A percentile compares a stretch with the other conserved stretches of the same genome.
Evolutionary conservation across 2,113 vertebrate genomes (phyloP).

Genomic region (Plectropomus leopardus): DNA sequence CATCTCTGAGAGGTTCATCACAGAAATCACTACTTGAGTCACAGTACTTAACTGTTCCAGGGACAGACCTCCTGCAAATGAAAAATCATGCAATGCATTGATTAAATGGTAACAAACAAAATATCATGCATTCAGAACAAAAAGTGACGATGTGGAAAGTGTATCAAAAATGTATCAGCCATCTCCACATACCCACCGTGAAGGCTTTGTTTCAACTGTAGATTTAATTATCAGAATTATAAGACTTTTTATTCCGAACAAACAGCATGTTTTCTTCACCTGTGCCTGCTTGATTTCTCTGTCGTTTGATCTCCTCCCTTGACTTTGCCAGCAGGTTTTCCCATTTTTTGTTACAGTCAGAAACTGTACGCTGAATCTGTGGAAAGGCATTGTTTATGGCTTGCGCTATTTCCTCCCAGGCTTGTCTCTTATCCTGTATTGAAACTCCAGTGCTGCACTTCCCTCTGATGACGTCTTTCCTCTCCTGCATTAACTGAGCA

Average conservation of each 20-base stretch:
- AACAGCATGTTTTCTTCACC: conserved; percentile 19
- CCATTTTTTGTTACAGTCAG: conserved; percentile 76
- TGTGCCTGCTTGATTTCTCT: conserved; percentile 50
- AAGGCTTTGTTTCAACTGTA: neutral
- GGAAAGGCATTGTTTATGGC: conserved; percentile 68
- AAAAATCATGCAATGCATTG: neutral
- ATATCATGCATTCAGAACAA: neutral
- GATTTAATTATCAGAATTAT: conserved; percentile 12
- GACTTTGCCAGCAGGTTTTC: conserved; percentile 74
- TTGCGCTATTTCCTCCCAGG: conserved; percentile 67
- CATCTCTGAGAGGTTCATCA: conserved; percentile 66
- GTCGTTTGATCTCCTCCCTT: conserved; percentile 68
- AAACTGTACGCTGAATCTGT: conserved; percentile 61
- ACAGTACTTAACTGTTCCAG: conserved; percentile 60
- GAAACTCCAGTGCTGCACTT: conserved; percentile 61
- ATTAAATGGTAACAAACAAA: neutral
- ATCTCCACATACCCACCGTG: neutral
- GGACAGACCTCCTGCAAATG: conserved; percentile 50
- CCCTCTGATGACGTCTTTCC: conserved; percentile 59
- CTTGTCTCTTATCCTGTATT: conserved; percentile 60
- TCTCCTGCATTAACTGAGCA: conserved; percentile 64
- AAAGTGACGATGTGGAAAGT: neutral
- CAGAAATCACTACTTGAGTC: conserved; percentile 69
- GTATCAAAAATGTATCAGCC: neutral
- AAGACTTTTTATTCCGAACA: neutral